Base-by-base conservation (phyloP, 2,113 vertebrate genomes). In the Mesoclemmys tuberculata region DNA sequence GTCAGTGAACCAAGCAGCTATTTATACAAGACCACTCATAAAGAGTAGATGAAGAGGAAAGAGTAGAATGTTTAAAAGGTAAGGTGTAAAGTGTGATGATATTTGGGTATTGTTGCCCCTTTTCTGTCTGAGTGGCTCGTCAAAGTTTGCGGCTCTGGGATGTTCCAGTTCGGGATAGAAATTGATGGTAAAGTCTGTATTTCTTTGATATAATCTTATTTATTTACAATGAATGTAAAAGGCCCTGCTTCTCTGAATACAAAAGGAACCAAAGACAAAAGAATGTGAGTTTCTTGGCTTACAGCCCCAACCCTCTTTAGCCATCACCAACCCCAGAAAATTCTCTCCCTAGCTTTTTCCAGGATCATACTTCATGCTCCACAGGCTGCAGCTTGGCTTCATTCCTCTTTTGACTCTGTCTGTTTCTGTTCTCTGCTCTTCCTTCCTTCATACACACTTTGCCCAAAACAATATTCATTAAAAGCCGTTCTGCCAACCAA, bases 11-110 rank as follows among this genome's bases (percentile, higher is more conserved):
- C 29, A 56, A 41, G 75, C 27, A 79, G 49, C 55, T 90, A 22
- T 29, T 88, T 90, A 51, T 27, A 41, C 8, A 24, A 91, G 90
- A 90, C 79, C 85, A 85, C 88, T 94, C 75, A 64, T 96, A 88
- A 94, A 96, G 92, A 31, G 26, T 58, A 58, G 79, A 38, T 29
- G 26, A 68, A 87, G 48, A 64, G 64, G 64, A 68, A 35, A n/a
- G 64, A 5, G 19, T 90, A 80, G 41, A 68, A 94, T 87, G 24
- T 82, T 75, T 87, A 13, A 27, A 68, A 68, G 29, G 8, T 83
- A 26, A 92, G 88, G 24, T 79, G 24, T 24, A 44, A 46, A 44
- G 61, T 27, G 93, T 84, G 79, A n/a, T 29, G 52, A 61, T 6
- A 19, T 41, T 87, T 90, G 64, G 35, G 64, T 5, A 71, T 11